These are phyloP conservation scores for Palythoa grandiflora DNA, from an alignment of 92 coral and sea anemone genomes.

Conservation along the genomic window DNA sequence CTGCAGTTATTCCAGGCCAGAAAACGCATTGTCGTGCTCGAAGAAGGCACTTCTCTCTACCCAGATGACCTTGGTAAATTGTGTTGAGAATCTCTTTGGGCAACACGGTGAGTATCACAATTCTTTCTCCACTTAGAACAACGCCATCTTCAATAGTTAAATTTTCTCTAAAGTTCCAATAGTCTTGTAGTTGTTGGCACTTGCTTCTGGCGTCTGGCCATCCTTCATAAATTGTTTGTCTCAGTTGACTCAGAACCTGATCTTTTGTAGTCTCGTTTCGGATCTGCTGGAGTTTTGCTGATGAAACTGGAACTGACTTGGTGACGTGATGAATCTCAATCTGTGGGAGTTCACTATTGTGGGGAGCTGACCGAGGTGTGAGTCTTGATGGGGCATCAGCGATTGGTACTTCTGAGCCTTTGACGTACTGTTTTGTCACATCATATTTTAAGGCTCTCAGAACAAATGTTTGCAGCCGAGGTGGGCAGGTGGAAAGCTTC, in stretches of 20 bases:
- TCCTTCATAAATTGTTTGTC: slow-evolving; percentile 23
- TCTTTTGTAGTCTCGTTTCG: slow-evolving; percentile 51
- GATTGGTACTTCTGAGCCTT: not conserved
- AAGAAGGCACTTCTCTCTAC: no score
- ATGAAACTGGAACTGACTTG: slow-evolving; percentile 43
- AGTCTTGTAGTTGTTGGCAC: slow-evolving; percentile 11
- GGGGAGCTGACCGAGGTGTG: slow-evolving; percentile 47
- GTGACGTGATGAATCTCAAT: slow-evolving; percentile 35
- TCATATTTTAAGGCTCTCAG: slow-evolving; percentile 64
- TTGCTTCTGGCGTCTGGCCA: not conserved
- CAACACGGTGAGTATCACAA: no score
- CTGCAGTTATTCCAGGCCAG: no score
- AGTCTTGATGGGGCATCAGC: slow-evolving; percentile 67
- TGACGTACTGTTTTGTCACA: slow-evolving; percentile 61
- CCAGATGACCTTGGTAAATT: no score
- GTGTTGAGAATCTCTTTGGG: no score
- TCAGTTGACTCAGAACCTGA: slow-evolving; percentile 29
- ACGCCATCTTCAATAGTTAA: no score
- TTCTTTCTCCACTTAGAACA: no score
- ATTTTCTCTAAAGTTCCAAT: slow-evolving; percentile 75
- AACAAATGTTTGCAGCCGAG: slow-evolving; percentile 67
- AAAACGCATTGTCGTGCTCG: no score
- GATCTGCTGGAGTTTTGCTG: slow-evolving; percentile 63
- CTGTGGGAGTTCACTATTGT: slow-evolving; percentile 30
- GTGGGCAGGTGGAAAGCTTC: slow-evolving; percentile 60